Conservation (phyloP, 2,888 invertebrate species). For the Leptinotarsa rubiginosa region DNA sequence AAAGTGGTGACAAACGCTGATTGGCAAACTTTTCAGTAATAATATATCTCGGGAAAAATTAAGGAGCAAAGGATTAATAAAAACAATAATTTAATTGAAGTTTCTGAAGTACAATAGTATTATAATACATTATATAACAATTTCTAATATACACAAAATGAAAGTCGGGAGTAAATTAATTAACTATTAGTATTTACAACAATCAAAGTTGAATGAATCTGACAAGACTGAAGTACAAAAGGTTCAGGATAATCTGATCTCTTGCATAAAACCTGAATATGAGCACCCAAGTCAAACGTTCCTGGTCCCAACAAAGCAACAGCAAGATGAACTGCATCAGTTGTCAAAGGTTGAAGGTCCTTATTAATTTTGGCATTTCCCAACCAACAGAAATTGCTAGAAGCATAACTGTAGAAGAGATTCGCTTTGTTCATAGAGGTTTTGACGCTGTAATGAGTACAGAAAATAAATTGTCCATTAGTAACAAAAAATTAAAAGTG, state of each 20-base stretch:
- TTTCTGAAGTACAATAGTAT: constrained; percentile 27
- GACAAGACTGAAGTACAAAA: constrained; percentile 59
- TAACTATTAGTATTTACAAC: constrained; percentile 54
- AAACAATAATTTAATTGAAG: constrained; percentile 38
- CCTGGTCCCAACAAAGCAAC: constrained; percentile 75
- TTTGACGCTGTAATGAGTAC: constrained; percentile 36
- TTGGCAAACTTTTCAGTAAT: too few species aligned
- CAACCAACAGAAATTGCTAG: constrained; percentile 63
- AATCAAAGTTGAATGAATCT: constrained; percentile 60
- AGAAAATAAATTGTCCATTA: too few species aligned
- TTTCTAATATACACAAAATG: constrained; percentile 30
- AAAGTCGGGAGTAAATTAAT: constrained; percentile 33
- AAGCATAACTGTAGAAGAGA: constrained; percentile 54
- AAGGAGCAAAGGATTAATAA: constrained; percentile 21
- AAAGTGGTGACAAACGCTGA: too few species aligned
- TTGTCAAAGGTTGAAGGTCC: constrained; percentile 59
- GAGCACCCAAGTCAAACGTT: constrained; percentile 75
- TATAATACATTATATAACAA: constrained; percentile 41
- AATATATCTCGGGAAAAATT: neutral
- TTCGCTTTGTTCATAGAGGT: constrained; percentile 40
- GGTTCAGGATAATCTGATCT: constrained; percentile 52
- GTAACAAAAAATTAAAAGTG: too few species aligned
- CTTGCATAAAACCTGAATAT: constrained; percentile 69
- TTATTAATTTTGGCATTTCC: constrained; percentile 59
- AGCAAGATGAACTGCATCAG: constrained; percentile 61